phyloP scores from a whole-genome alignment of 2,888 invertebrate species.

The Megamerina dolium region DNA sequence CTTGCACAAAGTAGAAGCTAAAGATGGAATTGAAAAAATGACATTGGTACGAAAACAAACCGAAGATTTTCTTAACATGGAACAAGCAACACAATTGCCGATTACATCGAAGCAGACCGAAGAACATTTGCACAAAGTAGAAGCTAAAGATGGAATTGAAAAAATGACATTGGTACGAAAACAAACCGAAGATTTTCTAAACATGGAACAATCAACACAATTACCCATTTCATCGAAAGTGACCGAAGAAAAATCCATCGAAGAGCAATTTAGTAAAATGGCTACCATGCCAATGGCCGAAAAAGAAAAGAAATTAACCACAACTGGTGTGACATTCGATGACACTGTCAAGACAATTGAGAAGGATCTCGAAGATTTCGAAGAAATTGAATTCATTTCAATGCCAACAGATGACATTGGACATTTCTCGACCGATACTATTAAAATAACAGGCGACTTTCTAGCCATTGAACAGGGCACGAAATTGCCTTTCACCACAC shows the following conservation, averaged over 20 bases:
- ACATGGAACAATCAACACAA: constrained; percentile 27
- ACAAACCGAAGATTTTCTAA: constrained; percentile 30
- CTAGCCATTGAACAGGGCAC: constrained; percentile 13
- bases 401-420: not conserved
- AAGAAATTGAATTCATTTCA: not conserved
- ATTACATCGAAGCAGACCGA: constrained; percentile 5
- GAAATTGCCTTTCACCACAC: constrained; percentile 9
- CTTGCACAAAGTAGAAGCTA: too few species aligned
- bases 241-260: not conserved
- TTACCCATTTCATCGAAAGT: constrained; percentile 12
- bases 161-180: constrained; percentile 17
- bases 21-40: constrained; percentile 16
- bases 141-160: constrained; percentile 21
- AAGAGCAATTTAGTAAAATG: constrained; percentile 6
- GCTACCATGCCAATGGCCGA: constrained; percentile 4
- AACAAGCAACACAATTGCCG: constrained; percentile 25
- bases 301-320: not conserved
- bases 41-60: constrained; percentile 24
- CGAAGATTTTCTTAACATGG: constrained; percentile 30
- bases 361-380: too few species aligned
- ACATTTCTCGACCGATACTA: constrained; percentile 7
- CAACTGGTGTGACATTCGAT: not conserved
- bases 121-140: constrained; percentile 12
- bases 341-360: not conserved
- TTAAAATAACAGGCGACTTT: constrained; percentile 16